phyloP scores from a whole-genome alignment of 1,140 invertebrate species.

The Augochlora pura region DNA sequence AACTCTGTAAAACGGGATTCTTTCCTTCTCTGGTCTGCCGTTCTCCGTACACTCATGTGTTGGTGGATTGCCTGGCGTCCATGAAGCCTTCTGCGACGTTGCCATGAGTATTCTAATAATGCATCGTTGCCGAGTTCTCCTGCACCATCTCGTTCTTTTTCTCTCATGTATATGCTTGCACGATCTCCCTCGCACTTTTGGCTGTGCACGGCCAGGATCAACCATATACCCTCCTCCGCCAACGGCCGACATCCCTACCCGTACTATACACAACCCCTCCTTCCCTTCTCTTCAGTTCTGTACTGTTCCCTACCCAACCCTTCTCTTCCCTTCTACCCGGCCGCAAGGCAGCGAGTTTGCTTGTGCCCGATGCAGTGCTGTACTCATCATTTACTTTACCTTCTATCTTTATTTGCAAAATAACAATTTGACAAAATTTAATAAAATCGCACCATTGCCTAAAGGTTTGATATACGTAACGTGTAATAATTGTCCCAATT shows the following conservation, averaged over 20 bases:
- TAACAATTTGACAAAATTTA: neutral
- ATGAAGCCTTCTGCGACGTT: slow-evolving; percentile 69
- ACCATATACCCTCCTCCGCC: slow-evolving; percentile 56
- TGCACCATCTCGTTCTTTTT: slow-evolving; percentile 37
- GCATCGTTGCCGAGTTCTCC: slow-evolving; percentile 66
- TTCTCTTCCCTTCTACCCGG: slow-evolving; percentile 55
- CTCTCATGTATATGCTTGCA: slow-evolving; percentile 20
- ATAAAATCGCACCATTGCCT: too few species aligned
- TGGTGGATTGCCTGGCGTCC: slow-evolving; percentile 73
- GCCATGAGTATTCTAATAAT: slow-evolving; percentile 48
- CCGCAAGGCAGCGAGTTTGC: slow-evolving; percentile 68
- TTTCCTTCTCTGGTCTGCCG: slow-evolving; percentile 75
- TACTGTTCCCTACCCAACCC: slow-evolving; percentile 33
- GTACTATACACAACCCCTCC: slow-evolving; percentile 23
- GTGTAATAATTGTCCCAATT: neutral
- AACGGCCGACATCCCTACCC: slow-evolving; percentile 52
- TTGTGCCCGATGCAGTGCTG: slow-evolving; percentile 68
- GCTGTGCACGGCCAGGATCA: slow-evolving; percentile 63
- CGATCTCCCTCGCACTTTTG: slow-evolving; percentile 35
- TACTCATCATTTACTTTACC: slow-evolving; percentile 45
- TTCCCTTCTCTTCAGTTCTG: neutral
- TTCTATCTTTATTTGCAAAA: neutral
- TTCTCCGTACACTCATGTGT: slow-evolving; percentile 69
- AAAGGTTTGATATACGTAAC: neutral
- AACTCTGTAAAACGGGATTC: slow-evolving; percentile 77